Percentiles rank a stretch among this genome's conserved stretches.
These are phyloP conservation scores for Andrena chrysosceles DNA, from an alignment of 2,888 invertebrate species.

Conservation along the genomic window DNA sequence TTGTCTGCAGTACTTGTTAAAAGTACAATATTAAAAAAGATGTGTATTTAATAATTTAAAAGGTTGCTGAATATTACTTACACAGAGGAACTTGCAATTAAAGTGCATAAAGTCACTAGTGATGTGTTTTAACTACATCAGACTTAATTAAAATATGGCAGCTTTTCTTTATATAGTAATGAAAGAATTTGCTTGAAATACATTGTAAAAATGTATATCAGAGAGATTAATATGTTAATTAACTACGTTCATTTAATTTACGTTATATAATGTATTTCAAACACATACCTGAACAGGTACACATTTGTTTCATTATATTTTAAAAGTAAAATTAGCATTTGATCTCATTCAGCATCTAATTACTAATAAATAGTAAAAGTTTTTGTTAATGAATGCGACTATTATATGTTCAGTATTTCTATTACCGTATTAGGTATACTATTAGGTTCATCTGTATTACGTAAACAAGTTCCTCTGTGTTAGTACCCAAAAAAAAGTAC, in stretches of 20 bases:
- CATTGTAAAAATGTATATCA: conserved; percentile 4
- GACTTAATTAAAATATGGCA: conserved; percentile 5
- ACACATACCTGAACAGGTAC: neutral
- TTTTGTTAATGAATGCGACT: neutral
- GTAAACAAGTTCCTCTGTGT: conserved; percentile 47
- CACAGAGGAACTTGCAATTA: conserved; percentile 39
- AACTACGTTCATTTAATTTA: neutral
- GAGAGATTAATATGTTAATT: conserved; percentile 3
- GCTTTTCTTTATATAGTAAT: neutral
- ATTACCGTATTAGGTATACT: neutral
- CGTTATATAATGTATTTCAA: neutral
- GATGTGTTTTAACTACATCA: conserved; percentile 1
- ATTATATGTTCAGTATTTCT: neutral
- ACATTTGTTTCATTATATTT: too few relatives aligned
- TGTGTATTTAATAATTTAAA: conserved; percentile 34
- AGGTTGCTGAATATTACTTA: conserved; percentile 46
- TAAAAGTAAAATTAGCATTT: too few relatives aligned
- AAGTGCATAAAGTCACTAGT: conserved; percentile 9
- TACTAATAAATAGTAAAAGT: neutral
- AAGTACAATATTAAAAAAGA: conserved; percentile 55
- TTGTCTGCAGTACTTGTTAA: conserved; percentile 54
- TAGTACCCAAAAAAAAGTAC: conserved; percentile 1
- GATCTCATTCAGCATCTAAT: neutral
- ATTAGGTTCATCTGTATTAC: neutral
- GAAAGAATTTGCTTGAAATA: neutral